These are phyloP conservation scores for Sylvia atricapilla DNA, from an alignment of 2,113 vertebrate genomes.

Conservation along the genomic window DNA sequence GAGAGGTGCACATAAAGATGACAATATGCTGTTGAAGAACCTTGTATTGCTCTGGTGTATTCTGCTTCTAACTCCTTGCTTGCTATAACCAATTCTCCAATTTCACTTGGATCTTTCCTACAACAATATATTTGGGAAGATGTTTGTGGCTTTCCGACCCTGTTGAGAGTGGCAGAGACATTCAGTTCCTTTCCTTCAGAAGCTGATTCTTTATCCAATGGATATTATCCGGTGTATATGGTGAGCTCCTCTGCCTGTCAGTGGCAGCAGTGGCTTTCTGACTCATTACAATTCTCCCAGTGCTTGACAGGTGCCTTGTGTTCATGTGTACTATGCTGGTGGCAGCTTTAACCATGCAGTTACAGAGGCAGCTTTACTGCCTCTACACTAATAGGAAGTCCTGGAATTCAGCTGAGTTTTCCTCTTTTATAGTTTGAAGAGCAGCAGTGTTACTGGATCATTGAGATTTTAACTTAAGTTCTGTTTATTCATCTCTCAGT, in stretches of 20 bases:
- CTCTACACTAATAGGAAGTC: not conserved
- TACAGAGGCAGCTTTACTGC: not conserved
- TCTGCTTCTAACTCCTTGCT: not conserved
- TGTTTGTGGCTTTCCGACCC: rapidly evolving
- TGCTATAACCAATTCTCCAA: not conserved
- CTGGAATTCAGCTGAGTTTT: not conserved
- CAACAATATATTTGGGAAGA: not conserved
- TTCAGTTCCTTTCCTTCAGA: not conserved
- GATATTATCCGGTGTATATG: not conserved
- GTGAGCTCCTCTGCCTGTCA: not conserved
- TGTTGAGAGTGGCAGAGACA: not conserved
- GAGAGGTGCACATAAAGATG: not conserved
- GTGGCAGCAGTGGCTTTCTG: not conserved
- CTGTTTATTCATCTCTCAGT: not conserved
- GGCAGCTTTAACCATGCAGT: not conserved
- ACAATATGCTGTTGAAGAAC: not conserved
- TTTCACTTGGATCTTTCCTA: not conserved
- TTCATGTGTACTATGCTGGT: too few relatives aligned
- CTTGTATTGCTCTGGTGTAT: not conserved
- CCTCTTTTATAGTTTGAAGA: not conserved
- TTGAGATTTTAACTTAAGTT: not conserved
- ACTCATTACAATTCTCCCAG: not conserved
- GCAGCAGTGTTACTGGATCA: not conserved
- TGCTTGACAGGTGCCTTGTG: not conserved
- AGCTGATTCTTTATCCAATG: not conserved